These are phyloP conservation scores for Muschampia plurimacula DNA, from an alignment of 2,888 invertebrate species.

Conservation along the genomic window DNA sequence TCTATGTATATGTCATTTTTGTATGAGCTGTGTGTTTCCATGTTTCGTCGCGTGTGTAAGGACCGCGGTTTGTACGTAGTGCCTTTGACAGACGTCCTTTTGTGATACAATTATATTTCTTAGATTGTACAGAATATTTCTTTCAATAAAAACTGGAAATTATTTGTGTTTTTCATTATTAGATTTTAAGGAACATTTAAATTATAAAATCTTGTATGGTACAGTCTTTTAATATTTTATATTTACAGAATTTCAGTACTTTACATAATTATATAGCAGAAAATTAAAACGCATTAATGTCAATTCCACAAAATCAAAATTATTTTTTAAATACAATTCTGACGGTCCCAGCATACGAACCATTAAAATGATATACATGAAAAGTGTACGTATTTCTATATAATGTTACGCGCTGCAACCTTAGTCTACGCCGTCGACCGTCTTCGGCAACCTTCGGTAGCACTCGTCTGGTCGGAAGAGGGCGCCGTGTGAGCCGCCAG, in stretches of 20 bases:
- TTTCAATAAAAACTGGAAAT: slow-evolving; percentile 74
- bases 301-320: too few species aligned
- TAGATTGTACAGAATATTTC: slow-evolving; percentile 82
- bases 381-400: too few species aligned
- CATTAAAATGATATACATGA: too few species aligned
- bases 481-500: too few species aligned
- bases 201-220: neutral
- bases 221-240: neutral
- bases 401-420: too few species aligned
- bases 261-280: too few species aligned
- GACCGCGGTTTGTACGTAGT: slow-evolving; percentile 54
- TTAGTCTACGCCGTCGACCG: too few species aligned
- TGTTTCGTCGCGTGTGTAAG: neutral
- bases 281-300: too few species aligned
- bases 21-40: slow-evolving; percentile 17
- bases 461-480: too few species aligned
- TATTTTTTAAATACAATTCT: too few species aligned
- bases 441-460: too few species aligned
- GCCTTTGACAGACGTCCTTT: slow-evolving; percentile 82
- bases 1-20: slow-evolving; percentile 23
- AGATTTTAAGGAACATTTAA: neutral
- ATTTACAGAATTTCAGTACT: slow-evolving; percentile 1
- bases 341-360: too few species aligned
- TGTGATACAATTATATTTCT: slow-evolving; percentile 80
- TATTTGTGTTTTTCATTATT: slow-evolving; percentile 49